A percentile compares a stretch with the other conserved stretches of the same genome.
These are phyloP conservation scores for Clarias fuscus DNA, from an alignment of 2,797 vertebrate species.

Conservation along the genomic window DNA sequence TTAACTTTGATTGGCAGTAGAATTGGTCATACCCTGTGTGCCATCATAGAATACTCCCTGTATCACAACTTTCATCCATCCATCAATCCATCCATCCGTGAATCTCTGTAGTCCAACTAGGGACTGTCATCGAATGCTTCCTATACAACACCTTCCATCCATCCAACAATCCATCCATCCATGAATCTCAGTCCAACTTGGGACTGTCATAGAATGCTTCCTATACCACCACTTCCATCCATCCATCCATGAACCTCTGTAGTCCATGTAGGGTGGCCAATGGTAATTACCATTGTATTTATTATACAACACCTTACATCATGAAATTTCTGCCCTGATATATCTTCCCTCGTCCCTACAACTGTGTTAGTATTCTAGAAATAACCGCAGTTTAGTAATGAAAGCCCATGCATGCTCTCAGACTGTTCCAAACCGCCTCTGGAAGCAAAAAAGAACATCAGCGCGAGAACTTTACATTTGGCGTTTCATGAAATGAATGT, in stretches of 20 bases:
- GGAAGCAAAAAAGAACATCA: background rate
- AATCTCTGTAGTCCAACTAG: no score
- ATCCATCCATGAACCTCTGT: no score
- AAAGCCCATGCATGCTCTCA: background rate
- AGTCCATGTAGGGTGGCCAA: no score
- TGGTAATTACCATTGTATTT: no score
- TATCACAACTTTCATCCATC: background rate
- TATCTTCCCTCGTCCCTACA: background rate
- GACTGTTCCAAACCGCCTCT: background rate
- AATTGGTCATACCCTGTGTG: background rate
- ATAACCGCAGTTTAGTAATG: background rate
- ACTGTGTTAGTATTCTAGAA: background rate
- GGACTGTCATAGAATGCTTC: no score
- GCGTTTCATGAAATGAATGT: background rate
- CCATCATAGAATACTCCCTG: no score
- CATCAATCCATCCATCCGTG: no score
- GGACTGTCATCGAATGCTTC: no score
- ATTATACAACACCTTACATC: background rate
- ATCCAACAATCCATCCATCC: no score
- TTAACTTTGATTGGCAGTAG: background rate
- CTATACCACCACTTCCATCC: background rate
- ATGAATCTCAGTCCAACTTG: no score
- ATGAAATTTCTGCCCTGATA: background rate
- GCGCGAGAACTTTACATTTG: background rate
- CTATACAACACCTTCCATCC: no score